A percentile compares a stretch with the other conserved stretches of the same genome.
These are phyloP conservation scores for Pseudeuparius sepicola DNA, from an alignment of 2,888 invertebrate species.

Conservation along the genomic window DNA sequence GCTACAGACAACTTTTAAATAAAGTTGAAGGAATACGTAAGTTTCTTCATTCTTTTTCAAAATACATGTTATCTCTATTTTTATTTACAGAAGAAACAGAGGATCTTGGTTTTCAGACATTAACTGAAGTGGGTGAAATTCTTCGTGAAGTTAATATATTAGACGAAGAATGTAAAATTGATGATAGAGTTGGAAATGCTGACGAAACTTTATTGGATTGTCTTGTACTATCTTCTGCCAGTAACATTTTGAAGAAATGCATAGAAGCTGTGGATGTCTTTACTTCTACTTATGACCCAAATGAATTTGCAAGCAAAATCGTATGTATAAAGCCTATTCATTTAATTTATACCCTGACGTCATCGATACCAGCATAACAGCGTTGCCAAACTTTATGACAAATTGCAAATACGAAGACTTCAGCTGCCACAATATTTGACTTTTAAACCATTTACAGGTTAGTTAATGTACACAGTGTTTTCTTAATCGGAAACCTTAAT, in stretches of 20 bases:
- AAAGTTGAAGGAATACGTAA: conserved; percentile 29
- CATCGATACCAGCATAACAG: too few relatives aligned
- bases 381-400: too few relatives aligned
- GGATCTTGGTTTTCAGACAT: conserved; percentile 24
- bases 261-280: conserved; percentile 35
- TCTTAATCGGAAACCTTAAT: too few relatives aligned
- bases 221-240: conserved; percentile 32
- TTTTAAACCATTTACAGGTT: too few relatives aligned
- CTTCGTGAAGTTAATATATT: conserved; percentile 30
- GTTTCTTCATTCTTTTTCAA: conserved; percentile 13
- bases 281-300: conserved; percentile 41
- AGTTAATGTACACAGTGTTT: too few relatives aligned
- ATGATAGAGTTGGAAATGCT: conserved; percentile 30
- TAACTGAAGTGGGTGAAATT: conserved; percentile 29
- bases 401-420: too few relatives aligned
- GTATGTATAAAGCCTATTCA: too few relatives aligned
- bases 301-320: conserved; percentile 42
- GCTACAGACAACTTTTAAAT: conserved; percentile 26
- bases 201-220: conserved; percentile 36
- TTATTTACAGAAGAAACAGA: conserved; percentile 22
- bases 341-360: too few relatives aligned
- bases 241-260: conserved; percentile 32
- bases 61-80: background rate
- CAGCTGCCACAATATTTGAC: too few relatives aligned
- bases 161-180: conserved; percentile 28